Base-by-base conservation (phyloP, 2,888 invertebrate genomes). In the Chloroclystis v-ata region DNA sequence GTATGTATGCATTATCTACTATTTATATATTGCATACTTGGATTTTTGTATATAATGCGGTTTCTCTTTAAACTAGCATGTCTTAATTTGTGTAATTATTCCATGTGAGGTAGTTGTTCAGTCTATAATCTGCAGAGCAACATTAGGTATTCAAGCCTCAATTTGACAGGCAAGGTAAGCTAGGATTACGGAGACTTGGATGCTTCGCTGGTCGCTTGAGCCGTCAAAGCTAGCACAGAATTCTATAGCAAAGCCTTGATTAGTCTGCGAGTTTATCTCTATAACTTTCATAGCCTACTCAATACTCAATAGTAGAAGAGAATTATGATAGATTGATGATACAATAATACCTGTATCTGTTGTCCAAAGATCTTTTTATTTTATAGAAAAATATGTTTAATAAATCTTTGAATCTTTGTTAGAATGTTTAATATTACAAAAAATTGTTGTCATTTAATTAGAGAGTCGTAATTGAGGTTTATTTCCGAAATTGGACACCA, bases 401-500 rank as follows among this genome's bases (percentile, higher is more conserved):
- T n/a, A n/a, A n/a, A n/a, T n/a, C n/a, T n/a, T n/a, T n/a, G n/a
- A n/a, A n/a, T n/a, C n/a, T n/a, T n/a, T n/a, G n/a, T n/a, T n/a
- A n/a, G n/a, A n/a, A n/a, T n/a, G n/a, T n/a, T n/a, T n/a, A n/a
- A n/a, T n/a, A n/a, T n/a, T n/a, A n/a, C n/a, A n/a, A n/a, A n/a
- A n/a, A n/a, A n/a, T n/a, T n/a, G n/a, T n/a, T n/a, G 2, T 20
- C 35, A 39, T 43, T 33, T 25, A 33, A 42, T 35, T 30, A 24
- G 43, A 1, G 2, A 5, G 9, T 35, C 29, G 10, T 37, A 12
- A 30, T 49, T 43, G 10, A 37, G 35, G 29, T 26, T n/a, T n/a
- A n/a, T n/a, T 20, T 40, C 29, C 12, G 28, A 28, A 43, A 43
- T 43, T 29, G 25, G 43, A 44, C 37, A 48, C 43, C 49, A 54